These are phyloP conservation scores for Pelodiscus sinensis DNA, from an alignment of 2,113 vertebrate genomes.

Conservation along the genomic window DNA sequence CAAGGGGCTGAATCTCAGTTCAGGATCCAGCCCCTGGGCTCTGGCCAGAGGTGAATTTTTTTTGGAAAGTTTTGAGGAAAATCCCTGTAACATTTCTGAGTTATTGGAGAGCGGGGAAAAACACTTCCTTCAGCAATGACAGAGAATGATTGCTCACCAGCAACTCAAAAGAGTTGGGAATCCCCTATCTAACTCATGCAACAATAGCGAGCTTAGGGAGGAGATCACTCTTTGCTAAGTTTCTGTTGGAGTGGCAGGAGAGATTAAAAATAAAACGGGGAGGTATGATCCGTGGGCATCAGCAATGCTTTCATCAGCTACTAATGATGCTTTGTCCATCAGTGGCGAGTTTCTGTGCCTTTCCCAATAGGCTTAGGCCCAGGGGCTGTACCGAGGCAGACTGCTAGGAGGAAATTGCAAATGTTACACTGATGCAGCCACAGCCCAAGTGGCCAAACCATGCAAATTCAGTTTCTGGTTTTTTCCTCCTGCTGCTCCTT, in stretches of 20 bases:
- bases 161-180: conserved; percentile 3
- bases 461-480: conserved; percentile 59
- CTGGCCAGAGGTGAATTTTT: conserved; percentile 13
- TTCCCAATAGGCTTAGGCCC: fast-evolving
- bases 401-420: not conserved
- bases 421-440: not conserved
- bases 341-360: fast-evolving
- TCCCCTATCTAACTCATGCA: not conserved
- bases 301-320: not conserved
- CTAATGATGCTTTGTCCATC: not conserved
- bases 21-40: not conserved
- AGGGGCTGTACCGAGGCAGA: not conserved
- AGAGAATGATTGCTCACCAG: not conserved
- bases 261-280: not conserved
- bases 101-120: conserved; percentile 24
- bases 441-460: not conserved
- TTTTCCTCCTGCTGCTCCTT: conserved; percentile 11
- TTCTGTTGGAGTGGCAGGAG: not conserved
- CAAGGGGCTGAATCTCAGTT: not conserved
- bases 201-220: not conserved
- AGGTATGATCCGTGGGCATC: not conserved
- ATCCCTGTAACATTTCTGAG: conserved; percentile 49
- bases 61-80: conserved; percentile 63
- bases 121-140: not conserved
- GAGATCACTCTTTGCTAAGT: not conserved